Conservation (phyloP, 2,888 invertebrate species). For the Resseliella maxima region DNA sequence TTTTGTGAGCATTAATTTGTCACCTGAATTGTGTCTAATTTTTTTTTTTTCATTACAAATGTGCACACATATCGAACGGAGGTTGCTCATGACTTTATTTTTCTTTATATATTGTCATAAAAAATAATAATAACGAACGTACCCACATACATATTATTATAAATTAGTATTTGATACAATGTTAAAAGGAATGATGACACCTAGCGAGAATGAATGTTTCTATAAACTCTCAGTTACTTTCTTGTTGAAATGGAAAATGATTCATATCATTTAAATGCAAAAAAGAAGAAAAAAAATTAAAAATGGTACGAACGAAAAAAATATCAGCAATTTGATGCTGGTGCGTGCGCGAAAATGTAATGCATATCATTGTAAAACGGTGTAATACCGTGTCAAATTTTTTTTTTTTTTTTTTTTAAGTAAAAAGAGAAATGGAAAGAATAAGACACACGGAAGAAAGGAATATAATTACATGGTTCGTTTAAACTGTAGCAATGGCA, state of each 20-base stretch:
- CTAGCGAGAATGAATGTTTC: constrained; percentile 37
- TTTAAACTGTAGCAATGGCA: not conserved
- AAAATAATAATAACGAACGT: not conserved
- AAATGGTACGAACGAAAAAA: no score
- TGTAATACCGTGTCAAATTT: not conserved
- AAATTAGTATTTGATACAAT: not conserved
- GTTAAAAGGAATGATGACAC: constrained; percentile 27
- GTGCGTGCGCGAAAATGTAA: not conserved
- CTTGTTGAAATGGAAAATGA: not conserved
- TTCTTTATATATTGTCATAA: not conserved
- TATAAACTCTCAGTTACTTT: not conserved
- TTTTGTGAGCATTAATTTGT: constrained; percentile 20
- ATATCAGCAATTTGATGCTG: no score
- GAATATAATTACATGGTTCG: constrained; percentile 17
- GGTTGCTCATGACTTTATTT: not conserved
- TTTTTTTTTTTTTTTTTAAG: not conserved
- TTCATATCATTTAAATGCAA: not conserved
- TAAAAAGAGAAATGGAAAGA: not conserved
- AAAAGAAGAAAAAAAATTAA: no score
- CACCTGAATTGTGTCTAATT: constrained; percentile 26
- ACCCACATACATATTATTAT: not conserved
- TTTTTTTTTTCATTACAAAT: not conserved
- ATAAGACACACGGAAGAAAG: constrained; percentile 50
- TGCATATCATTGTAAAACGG: not conserved
- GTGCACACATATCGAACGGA: not conserved